Evolutionary conservation across 2,113 vertebrate genomes (phyloP).

Genomic region (Galeopterus variegatus): DNA sequence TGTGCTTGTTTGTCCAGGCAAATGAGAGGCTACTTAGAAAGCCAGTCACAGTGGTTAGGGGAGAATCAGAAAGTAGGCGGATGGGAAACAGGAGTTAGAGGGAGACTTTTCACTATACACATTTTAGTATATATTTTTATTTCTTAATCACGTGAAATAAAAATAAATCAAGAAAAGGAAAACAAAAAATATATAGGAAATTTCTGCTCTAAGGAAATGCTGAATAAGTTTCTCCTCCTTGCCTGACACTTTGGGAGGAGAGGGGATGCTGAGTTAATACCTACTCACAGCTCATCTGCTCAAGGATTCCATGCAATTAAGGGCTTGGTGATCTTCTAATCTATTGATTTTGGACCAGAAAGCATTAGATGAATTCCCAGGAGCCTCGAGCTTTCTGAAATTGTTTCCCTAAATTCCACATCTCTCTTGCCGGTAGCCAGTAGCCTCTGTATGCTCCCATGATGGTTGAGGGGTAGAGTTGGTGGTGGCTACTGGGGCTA

Average conservation of each 20-base stretch:
- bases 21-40: neutral
- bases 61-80: neutral
- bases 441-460: neutral
- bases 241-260: neutral
- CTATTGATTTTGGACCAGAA: slow-evolving; percentile 74
- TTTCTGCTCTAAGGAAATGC: neutral
- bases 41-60: neutral
- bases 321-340: neutral
- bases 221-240: neutral
- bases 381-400: slow-evolving; percentile 49
- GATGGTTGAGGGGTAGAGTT: neutral
- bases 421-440: slow-evolving; percentile 44
- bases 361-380: slow-evolving; percentile 69
- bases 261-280: neutral
- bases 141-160: neutral
- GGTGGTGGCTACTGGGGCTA: neutral
- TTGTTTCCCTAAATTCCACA: slow-evolving; percentile 65
- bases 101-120: neutral
- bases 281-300: neutral
- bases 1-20: neutral
- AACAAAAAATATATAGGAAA: neutral
- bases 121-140: neutral
- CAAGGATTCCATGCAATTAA: slow-evolving; percentile 65
- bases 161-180: neutral
- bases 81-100: neutral